Conservation (phyloP, 2,888 invertebrate species). For the Embidobia sp. region DNA sequence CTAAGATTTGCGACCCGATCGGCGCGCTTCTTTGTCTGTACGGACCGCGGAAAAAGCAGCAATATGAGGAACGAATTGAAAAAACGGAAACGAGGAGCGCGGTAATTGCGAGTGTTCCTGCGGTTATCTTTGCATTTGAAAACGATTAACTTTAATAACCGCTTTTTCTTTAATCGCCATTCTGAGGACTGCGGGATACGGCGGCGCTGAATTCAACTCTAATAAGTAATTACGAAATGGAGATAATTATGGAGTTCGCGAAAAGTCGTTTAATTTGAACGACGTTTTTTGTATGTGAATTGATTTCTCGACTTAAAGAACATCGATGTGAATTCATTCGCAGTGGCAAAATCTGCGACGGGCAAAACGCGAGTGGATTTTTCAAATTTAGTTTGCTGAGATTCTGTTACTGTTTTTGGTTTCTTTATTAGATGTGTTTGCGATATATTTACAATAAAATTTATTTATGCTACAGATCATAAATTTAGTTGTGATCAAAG, state of each 20-base stretch:
- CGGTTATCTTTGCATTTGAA: conserved; percentile 21
- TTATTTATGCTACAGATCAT: too few species aligned
- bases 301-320: too few species aligned
- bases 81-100: conserved; percentile 29
- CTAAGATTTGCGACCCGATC: conserved; percentile 39
- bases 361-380: too few species aligned
- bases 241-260: conserved; percentile 29
- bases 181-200: conserved; percentile 5
- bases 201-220: conserved; percentile 8
- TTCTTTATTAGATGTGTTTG: too few species aligned
- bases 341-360: too few species aligned
- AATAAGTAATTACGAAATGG: conserved; percentile 2
- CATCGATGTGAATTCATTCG: too few species aligned
- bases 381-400: too few species aligned
- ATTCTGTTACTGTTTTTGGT: too few species aligned
- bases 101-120: conserved; percentile 16
- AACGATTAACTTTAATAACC: conserved; percentile 27
- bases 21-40: conserved; percentile 42
- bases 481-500: too few species aligned
- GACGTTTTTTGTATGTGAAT: too few species aligned
- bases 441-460: too few species aligned
- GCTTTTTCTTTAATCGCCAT: conserved; percentile 6
- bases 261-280: too few species aligned
- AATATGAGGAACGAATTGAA: conserved; percentile 11
- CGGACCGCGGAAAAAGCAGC: neutral